These are phyloP conservation scores for Chironex yamaguchii DNA, from an alignment of 30 jellyfish, hydroid and myxozoan genomes.

Conservation along the genomic window DNA sequence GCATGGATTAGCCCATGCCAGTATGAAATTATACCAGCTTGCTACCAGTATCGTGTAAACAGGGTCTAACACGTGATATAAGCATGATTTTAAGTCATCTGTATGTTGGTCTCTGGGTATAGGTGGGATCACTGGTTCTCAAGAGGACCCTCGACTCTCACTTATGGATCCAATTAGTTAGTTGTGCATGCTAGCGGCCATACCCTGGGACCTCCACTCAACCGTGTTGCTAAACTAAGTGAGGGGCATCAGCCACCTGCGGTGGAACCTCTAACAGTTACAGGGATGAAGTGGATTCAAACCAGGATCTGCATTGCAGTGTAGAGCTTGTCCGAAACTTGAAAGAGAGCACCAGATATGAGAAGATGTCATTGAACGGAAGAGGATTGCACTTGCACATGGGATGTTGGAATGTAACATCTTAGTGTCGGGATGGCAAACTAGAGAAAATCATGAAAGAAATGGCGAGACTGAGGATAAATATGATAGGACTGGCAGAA, in stretches of 20 bases:
- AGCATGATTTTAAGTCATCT: too few relatives aligned
- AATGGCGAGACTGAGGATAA: not conserved
- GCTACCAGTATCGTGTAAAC: too few relatives aligned
- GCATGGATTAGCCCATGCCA: too few relatives aligned
- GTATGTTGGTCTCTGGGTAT: too few relatives aligned
- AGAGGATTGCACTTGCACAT: too few relatives aligned
- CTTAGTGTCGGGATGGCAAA: not conserved
- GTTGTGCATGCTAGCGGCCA: slow-evolving; percentile 3
- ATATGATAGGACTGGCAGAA: not conserved
- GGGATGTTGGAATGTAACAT: not conserved
- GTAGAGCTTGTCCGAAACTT: too few relatives aligned
- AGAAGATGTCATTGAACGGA: too few relatives aligned
- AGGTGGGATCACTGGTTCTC: not conserved
- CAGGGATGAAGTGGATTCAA: not conserved
- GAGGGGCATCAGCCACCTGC: not conserved
- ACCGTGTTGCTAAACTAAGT: not conserved
- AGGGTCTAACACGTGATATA: too few relatives aligned
- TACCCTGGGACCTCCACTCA: not conserved
- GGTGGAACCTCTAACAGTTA: not conserved
- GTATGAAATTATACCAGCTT: too few relatives aligned
- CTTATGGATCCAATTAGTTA: not conserved
- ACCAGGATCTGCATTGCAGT: too few relatives aligned
- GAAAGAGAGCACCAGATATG: too few relatives aligned
- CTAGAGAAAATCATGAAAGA: not conserved
- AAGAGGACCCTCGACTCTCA: not conserved